Evolutionary conservation across 2,888 invertebrate genomes (phyloP).

Genomic region (Frankliniella fusca): DNA sequence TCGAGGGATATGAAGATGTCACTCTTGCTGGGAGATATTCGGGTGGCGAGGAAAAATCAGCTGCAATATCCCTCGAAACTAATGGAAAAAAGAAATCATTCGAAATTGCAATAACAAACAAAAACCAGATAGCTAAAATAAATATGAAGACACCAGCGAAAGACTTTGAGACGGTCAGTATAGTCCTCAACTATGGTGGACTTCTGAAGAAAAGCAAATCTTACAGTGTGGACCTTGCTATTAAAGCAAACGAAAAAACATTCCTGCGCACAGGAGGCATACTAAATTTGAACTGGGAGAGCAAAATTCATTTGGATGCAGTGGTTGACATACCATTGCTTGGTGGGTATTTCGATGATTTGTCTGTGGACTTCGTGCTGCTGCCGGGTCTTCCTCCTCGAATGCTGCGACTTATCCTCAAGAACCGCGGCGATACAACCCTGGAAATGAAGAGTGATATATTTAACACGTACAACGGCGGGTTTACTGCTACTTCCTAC

Average conservation of each 20-base stretch:
- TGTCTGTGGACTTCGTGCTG: neutral
- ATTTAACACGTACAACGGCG: conserved; percentile 8
- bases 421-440: neutral
- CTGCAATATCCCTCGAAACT: neutral
- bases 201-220: neutral
- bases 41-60: neutral
- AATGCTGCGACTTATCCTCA: neutral
- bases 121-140: conserved; percentile 27
- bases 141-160: conserved; percentile 31
- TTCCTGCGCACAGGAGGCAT: neutral
- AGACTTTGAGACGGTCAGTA: conserved; percentile 27
- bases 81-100: neutral
- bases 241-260: neutral
- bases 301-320: neutral
- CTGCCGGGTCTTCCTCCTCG: neutral
- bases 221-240: neutral
- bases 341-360: neutral
- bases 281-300: neutral
- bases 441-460: conserved; percentile 1
- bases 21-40: neutral
- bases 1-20: conserved; percentile 28
- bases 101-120: neutral
- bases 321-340: neutral
- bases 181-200: neutral
- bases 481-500: neutral